Base-by-base conservation (phyloP, 1,140 invertebrate species). In the Leptonema lineaticorne region DNA sequence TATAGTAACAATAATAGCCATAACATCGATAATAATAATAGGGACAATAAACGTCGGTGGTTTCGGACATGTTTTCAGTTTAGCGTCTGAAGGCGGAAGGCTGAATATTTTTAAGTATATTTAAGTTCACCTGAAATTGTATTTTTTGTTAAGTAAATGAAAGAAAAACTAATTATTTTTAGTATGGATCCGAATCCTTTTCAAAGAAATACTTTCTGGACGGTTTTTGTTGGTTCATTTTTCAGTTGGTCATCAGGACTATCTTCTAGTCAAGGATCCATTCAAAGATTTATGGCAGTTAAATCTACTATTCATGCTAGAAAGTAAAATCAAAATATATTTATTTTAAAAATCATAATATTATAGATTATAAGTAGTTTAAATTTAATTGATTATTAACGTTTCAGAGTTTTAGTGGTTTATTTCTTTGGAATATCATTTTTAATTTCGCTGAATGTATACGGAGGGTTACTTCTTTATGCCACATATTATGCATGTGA, bases 401-500 rank as follows among this genome's bases (percentile, higher is more conserved):
- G 78, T 87, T 41, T 62, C 26, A 72, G 70, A 41, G 67, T 66
- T 6, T 58, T 72, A 27, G 0, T 68, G 11, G 57, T 62, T 11
- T 69, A 62, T 26, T 69, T 20, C 18, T 71, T 80, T 27, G 86
- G 88, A 48, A 76, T 82, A 67, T 58, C 78, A 1, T 45, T 76
- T 14, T 60, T 86, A 14, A 80, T 84, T 68, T 74, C 76, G 2
- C 72, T 82, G 2, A 85, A 84, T 56, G 85, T 82, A 28, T 91
- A 86, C 75, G 84, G 83, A 29, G 90, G 91, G 53, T 76, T 92
- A 58, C 79, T 91, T 0, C 86, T 91, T 53, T 92, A 89, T 74
- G 89, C 89, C 1, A 86, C 86, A 65, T 92, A 92, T 75, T 81
- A 85, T 59, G 82, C 85, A 67, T 92, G 90, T 76, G 90, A 93